Conservation (phyloP, 2,888 invertebrate species). For the Antitype chi region DNA sequence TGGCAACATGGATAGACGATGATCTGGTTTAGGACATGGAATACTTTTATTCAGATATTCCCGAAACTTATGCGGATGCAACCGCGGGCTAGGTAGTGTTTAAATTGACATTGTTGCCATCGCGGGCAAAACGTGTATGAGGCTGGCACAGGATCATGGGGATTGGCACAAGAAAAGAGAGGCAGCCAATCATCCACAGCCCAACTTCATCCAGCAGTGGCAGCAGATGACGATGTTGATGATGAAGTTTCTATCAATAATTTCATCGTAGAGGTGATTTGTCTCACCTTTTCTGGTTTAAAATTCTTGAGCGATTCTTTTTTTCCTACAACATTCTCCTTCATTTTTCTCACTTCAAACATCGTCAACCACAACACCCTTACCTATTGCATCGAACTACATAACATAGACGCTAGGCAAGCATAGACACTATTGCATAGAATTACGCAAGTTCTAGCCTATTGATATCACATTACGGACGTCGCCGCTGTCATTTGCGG, state of each 20-base stretch:
- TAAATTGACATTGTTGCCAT: no score
- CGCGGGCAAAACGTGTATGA: no score
- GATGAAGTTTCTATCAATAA: background rate
- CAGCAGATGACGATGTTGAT: no score
- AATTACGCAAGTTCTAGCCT: constrained; percentile 40
- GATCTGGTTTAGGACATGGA: no score
- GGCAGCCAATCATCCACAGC: no score
- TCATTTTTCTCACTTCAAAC: background rate
- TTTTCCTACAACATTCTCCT: background rate
- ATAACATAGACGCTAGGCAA: background rate
- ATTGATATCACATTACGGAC: constrained; percentile 59
- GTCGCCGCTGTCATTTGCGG: constrained; percentile 18
- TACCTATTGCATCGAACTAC: background rate
- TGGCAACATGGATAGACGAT: no score
- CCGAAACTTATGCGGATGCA: no score
- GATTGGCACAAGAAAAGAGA: no score
- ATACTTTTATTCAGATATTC: no score
- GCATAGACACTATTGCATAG: constrained; percentile 32
- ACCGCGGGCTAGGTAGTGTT: no score
- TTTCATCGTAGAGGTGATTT: background rate
- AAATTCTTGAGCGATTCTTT: background rate
- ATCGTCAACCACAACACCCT: background rate
- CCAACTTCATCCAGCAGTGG: no score
- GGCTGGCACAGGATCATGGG: no score
- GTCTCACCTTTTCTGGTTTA: background rate